Evolutionary conservation across 2,797 vertebrate species (phyloP), one percentile per base, ranked within the genome.

Genomic region (Phalanger gymnotis): DNA sequence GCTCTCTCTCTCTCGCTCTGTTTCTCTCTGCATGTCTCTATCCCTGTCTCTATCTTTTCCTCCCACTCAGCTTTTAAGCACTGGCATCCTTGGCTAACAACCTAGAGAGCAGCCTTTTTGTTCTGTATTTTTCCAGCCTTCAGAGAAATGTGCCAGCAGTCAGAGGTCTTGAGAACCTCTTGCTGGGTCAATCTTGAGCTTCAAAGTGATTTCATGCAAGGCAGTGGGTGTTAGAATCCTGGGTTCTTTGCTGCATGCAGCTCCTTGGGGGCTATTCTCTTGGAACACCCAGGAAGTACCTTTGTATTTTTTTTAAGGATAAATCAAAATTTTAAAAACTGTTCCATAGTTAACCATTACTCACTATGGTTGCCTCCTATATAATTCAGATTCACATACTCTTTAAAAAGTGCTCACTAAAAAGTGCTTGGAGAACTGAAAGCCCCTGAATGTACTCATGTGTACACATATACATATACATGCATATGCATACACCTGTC

Each of bases 11-110:
- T 28, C 22, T 34, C 0, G 14, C 81, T 54, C 90, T 28, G 28
- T 34, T 0, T 22, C 81, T 54, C 10, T 90, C 91, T 16, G 47
- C 1, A 4, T 34, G 56, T 96, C 89, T 91, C 73, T 95, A 89
- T 81, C 52, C 73, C 92, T 94, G 30, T 0, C 27, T 81, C 14
- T 73, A 30, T 54, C 40, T 54, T 81, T 54, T 25, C 93, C 90
- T 92, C 97, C 94, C 90, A 93, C 96, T 96, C 55, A 11, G 14
- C 55, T 89, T 95, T 96, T 91, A 95, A 95, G 81, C 57, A 53
- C 91, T 96, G 93, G 56, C 56, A 96, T 95, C 53, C 90, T 96
- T 87, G 96, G 87, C 27, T 94, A 94, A 93, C 90, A 93, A 96
- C 94, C 91, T 91, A 96, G 94, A 94, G 66, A 58, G 30, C 6